Evolutionary conservation across 2,113 vertebrate species (phyloP), one percentile per base, ranked within the genome.

Genomic region (Syrmaticus mikado): DNA sequence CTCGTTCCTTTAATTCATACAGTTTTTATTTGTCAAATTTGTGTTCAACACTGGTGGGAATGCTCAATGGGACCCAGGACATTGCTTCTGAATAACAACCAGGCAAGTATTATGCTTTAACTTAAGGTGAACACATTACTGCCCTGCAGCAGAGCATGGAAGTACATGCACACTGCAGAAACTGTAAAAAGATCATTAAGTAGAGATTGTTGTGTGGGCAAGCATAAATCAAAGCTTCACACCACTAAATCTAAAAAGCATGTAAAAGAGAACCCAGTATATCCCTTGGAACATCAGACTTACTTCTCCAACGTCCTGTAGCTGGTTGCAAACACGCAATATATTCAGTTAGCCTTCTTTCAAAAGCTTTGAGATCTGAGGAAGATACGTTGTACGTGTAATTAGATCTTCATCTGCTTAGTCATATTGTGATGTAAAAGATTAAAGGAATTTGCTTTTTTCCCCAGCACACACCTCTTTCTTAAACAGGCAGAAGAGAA

Each of bases 291-390:
- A 87, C 10, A 85, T 41, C 67, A 19, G 34, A 99, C 99, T 99
- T 98, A 99, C 99, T 99, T 98, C 99, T 98, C 99, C 99, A 99
- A 87, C 99, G 98, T 96, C 99, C 99, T 57, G 99, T 99, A 53
- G 99, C 99, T 87, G 99, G 99, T 95, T 99, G 99, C 95, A 99
- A 98, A 97, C 99, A 99, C 81, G 99, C 99, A 78, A 99, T 99
- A 93, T 99, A 99, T 94, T 99, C 99, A 40, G 99, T 99, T 94
- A 99, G 97, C 97, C 99, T 98, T 97, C 99, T 99, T 97, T 99
- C 99, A 97, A 99, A 99, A 78, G 99, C 99, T 97, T 99, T 99
- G 85, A 99, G 97, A 97, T 99, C 99, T 99, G 94, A 50, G 93
- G 48, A 60, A 57, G 88, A 97, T 43, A 61, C 8, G 85, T 8